phyloP scores from a whole-genome alignment of 2,113 vertebrate species.

The Ramphastos sulfuratus region DNA sequence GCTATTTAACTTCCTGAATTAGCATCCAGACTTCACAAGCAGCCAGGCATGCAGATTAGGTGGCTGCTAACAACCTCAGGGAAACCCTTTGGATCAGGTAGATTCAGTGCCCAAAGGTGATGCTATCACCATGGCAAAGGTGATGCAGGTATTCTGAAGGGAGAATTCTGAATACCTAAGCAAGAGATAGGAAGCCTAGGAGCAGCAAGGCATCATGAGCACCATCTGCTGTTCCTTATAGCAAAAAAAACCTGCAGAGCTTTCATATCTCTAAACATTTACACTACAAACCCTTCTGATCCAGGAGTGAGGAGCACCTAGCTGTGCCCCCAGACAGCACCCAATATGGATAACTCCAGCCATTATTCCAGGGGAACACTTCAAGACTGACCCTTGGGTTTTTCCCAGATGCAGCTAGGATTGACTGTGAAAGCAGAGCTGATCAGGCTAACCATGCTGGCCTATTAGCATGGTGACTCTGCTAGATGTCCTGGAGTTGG shows the following conservation, averaged over 20 bases:
- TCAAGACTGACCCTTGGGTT: accelerated
- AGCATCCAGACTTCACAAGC: neutral
- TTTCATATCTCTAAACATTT: neutral
- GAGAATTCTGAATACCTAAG: neutral
- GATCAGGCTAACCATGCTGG: neutral
- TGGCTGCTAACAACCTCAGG: neutral
- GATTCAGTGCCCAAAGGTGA: neutral
- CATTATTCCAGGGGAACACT: accelerated
- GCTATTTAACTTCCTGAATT: neutral
- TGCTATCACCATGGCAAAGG: neutral
- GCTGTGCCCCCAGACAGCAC: neutral
- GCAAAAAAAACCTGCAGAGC: neutral
- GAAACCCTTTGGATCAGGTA: neutral
- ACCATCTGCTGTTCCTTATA: conserved; percentile 64
- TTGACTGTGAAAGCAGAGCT: neutral
- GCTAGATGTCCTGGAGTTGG: neutral
- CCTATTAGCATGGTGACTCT: neutral
- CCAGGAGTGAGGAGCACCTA: neutral
- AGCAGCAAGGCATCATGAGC: conserved; percentile 43
- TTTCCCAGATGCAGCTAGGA: neutral
- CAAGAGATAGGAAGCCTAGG: neutral
- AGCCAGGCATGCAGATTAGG: neutral
- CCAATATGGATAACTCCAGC: neutral
- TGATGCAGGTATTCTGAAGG: neutral
- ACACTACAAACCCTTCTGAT: neutral